A percentile compares a stretch with the other conserved stretches of the same genome.
phyloP scores from a whole-genome alignment of 2,888 invertebrate genomes.

The Scaeva pyrastri region DNA sequence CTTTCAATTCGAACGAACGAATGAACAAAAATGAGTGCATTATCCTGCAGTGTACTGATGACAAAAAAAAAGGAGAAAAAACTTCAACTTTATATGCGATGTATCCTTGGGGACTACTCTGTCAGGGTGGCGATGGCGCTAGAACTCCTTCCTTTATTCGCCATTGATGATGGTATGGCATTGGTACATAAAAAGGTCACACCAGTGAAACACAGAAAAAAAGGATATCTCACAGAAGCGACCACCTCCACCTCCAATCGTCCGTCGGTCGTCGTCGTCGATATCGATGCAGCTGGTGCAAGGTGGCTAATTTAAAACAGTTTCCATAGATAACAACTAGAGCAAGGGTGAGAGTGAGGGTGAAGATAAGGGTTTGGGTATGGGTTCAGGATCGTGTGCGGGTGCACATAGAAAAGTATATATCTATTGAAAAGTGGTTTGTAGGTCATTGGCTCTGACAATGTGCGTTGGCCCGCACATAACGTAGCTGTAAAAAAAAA shows the following conservation, averaged over 20 bases:
- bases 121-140: neutral
- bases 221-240: slow-evolving; percentile 21
- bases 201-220: neutral
- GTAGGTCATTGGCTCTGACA: slow-evolving; percentile 69
- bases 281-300: slow-evolving; percentile 31
- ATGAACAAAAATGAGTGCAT: slow-evolving; percentile 44
- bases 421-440: slow-evolving; percentile 68
- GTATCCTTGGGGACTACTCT: slow-evolving; percentile 19
- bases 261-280: too few relatives aligned
- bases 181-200: slow-evolving; percentile 53
- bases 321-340: slow-evolving; percentile 16
- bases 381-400: too few relatives aligned
- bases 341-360: neutral
- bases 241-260: too few relatives aligned
- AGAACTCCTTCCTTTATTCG: slow-evolving; percentile 56
- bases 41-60: slow-evolving; percentile 61
- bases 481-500: slow-evolving; percentile 22
- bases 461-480: slow-evolving; percentile 60
- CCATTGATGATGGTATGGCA: slow-evolving; percentile 15
- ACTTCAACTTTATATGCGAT: slow-evolving; percentile 32
- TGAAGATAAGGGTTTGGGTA: too few relatives aligned
- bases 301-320: slow-evolving; percentile 55
- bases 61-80: too few relatives aligned
- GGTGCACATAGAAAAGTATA: neutral
- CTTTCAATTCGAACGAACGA: neutral